Percentiles rank a stretch among this genome's conserved stretches.
Conservation (phyloP, 2,797 vertebrate genomes). For the Acanthurus leucopareius region DNA sequence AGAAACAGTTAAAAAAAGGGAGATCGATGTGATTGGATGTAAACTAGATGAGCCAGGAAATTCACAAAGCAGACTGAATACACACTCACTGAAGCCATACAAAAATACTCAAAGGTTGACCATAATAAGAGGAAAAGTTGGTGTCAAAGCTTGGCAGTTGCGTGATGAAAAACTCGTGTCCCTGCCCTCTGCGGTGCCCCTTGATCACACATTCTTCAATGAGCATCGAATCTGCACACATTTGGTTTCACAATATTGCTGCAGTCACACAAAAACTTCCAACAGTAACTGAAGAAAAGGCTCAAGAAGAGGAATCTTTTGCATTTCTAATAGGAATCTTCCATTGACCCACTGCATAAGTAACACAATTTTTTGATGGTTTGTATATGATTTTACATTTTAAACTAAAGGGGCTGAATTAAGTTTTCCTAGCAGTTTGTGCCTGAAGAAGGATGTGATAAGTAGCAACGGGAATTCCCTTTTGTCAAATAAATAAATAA, state of each 20-base stretch:
- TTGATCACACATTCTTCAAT: constrained; percentile 21
- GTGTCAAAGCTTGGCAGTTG: constrained; percentile 65
- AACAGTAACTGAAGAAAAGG: constrained; percentile 25
- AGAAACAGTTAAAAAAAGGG: constrained; percentile 51
- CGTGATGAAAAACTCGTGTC: constrained; percentile 27
- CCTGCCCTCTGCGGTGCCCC: constrained; percentile 13
- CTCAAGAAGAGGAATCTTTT: constrained; percentile 27
- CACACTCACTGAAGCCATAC: constrained; percentile 54
- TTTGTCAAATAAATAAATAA: constrained; percentile 53
- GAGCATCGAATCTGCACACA: constrained; percentile 13
- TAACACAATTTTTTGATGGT: not conserved
- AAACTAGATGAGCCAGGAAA: constrained; percentile 61
- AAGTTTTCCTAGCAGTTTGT: constrained; percentile 28
- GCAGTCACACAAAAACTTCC: constrained; percentile 35
- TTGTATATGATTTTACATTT: not conserved
- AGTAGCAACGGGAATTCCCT: constrained; percentile 45
- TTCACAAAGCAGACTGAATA: constrained; percentile 57
- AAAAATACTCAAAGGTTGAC: constrained; percentile 57
- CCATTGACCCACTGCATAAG: not conserved
- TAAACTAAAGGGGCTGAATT: constrained; percentile 5
- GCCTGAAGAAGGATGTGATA: constrained; percentile 13
- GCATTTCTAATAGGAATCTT: no score
- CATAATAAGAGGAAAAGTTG: constrained; percentile 30
- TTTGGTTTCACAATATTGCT: constrained; percentile 51
- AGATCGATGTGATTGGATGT: constrained; percentile 62